Conservation (phyloP, 2,888 invertebrate genomes). For the Acronicta alni region DNA sequence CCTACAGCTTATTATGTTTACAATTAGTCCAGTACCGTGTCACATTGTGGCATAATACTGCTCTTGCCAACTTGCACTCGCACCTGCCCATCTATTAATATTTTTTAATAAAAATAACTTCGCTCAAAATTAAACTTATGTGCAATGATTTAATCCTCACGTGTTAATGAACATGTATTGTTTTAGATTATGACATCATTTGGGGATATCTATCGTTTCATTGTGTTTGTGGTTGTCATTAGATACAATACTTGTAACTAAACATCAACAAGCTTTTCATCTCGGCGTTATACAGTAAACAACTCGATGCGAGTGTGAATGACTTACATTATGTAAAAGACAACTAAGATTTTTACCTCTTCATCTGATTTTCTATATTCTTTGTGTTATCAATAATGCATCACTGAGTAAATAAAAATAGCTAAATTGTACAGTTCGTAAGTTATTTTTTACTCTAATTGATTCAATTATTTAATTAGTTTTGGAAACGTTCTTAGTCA, state of each 20-base stretch:
- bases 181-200: conserved; percentile 46
- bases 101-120: conserved; percentile 81
- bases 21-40: conserved; percentile 82
- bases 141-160: conserved; percentile 42
- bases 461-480: no score
- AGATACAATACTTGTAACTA: conserved; percentile 10
- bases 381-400: no score
- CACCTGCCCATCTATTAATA: conserved; percentile 88
- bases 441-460: no score
- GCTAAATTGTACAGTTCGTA: no score
- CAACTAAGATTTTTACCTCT: no score
- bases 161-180: conserved; percentile 39
- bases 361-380: no score
- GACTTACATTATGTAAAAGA: neutral
- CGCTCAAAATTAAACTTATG: conserved; percentile 53
- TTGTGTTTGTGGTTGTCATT: conserved; percentile 7
- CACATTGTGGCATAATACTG: conserved; percentile 71
- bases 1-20: conserved; percentile 63
- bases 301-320: neutral
- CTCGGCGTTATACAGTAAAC: conserved; percentile 8
- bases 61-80: conserved; percentile 80
- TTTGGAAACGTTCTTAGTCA: no score
- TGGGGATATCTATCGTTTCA: conserved; percentile 36
- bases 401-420: no score
- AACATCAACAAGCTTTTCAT: conserved; percentile 17